Evolutionary conservation across 2,113 vertebrate species (phyloP), one percentile per base, ranked within the genome.

Genomic region (Heteronetta atricapilla): DNA sequence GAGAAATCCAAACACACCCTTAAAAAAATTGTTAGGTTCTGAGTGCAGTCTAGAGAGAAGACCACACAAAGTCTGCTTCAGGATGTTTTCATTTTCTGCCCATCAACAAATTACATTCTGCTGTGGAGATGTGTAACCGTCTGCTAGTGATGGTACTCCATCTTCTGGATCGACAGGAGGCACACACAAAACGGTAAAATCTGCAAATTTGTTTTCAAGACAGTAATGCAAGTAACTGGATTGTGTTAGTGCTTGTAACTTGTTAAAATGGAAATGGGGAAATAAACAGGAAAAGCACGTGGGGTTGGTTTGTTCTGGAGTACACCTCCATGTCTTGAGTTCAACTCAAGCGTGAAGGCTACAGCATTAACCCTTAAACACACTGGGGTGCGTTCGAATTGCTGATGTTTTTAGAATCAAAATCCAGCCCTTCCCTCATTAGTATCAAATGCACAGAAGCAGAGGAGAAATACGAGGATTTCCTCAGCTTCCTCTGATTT

Each of bases 21-120:
- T 75, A 62, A 34, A 79, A 89, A 22, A 4, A 42, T 93, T 63
- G 64, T 64, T 91, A 87, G 38, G 90, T 81, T 21, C 23, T 29
- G 13, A 29, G 16, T 88, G 33, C 63, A 55, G 29, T 82, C 56
- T 29, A 66, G 64, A 74, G 84, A 55, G 23, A 64, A 92, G 95
- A 93, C 75, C 86, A 90, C 95, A 92, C 53, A 29, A 95, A 50
- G 38, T 62, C 60, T 75, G 28, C 63, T 94, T 91, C 33, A 86
- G 89, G 83, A 81, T 85, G 70, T 63, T 91, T 84, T 89, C 50
- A 56, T 94, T 88, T 58, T 95, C 60, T 90, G 66, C 76, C 55
- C 95, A 87, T 94, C 95, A 94, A 66, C 77, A 94, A 58, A 53
- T 93, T 69, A 58, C 20, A 21, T 18, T 95, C 26, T 88, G 38